phyloP scores from a whole-genome alignment of 2,888 invertebrate genomes.

The Amphipoea lucens region DNA sequence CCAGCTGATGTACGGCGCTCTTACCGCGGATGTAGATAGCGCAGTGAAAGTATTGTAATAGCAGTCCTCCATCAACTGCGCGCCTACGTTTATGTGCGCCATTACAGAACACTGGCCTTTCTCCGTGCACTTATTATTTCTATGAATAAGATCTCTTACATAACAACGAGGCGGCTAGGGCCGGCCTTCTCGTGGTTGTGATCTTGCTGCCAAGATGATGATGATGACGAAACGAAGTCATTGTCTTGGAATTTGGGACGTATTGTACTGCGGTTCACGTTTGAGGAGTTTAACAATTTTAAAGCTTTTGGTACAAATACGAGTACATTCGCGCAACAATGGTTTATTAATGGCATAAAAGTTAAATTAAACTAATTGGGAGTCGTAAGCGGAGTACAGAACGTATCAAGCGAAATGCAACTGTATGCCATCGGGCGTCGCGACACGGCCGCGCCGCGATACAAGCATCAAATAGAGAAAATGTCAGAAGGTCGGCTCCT shows the following conservation, averaged over 20 bases:
- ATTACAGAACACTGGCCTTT: conserved; percentile 25
- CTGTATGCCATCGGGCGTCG: background rate
- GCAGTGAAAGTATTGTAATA: conserved; percentile 50
- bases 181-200: background rate
- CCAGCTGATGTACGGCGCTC: conserved; percentile 26
- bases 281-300: background rate
- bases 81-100: background rate
- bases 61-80: conserved; percentile 25
- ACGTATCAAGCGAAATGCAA: background rate
- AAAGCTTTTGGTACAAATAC: background rate
- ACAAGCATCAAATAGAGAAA: background rate
- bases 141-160: background rate
- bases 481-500: background rate
- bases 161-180: background rate
- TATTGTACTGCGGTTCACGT: background rate
- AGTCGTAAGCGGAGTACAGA: conserved; percentile 12
- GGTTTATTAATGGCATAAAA: no score
- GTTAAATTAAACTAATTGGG: background rate
- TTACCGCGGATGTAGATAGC: conserved; percentile 25
- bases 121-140: conserved; percentile 13
- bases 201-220: background rate
- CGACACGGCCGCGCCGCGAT: background rate
- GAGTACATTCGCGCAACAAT: background rate
- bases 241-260: background rate
- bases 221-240: background rate